These are phyloP conservation scores for Phorcus lineatus DNA, from an alignment of 2,888 invertebrate genomes.

Conservation along the genomic window DNA sequence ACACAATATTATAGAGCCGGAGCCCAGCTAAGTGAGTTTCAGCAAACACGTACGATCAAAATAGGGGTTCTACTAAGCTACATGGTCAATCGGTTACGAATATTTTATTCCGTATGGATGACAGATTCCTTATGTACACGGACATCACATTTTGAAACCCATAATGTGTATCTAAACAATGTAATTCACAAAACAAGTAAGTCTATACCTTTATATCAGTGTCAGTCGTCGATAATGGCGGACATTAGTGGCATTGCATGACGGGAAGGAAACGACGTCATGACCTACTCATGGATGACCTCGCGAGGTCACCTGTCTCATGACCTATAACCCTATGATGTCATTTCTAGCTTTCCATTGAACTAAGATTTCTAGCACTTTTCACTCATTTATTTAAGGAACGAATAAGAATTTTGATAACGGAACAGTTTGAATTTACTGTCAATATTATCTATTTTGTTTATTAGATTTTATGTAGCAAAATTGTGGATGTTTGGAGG, in stretches of 20 bases:
- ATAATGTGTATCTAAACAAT: background rate
- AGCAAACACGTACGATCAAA: slow-evolving; percentile 10
- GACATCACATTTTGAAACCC: background rate
- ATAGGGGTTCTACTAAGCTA: background rate
- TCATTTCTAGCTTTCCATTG: background rate
- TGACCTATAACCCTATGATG: slow-evolving; percentile 40
- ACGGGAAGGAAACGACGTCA: slow-evolving; percentile 55
- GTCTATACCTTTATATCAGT: background rate
- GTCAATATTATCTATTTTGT: too few relatives aligned
- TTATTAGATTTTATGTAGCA: too few relatives aligned
- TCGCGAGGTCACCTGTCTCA: slow-evolving; percentile 37
- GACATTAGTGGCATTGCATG: slow-evolving; percentile 50
- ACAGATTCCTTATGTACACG: background rate
- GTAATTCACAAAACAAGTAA: slow-evolving; percentile 10
- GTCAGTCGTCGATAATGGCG: slow-evolving; percentile 41
- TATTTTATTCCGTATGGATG: background rate
- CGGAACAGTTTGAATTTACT: too few relatives aligned
- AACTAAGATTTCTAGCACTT: too few relatives aligned
- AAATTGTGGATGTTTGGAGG: too few relatives aligned
- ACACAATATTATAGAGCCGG: background rate
- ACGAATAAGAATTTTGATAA: too few relatives aligned
- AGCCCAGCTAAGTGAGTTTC: background rate
- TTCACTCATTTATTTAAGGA: too few relatives aligned
- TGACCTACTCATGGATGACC: slow-evolving; percentile 40
- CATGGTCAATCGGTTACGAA: background rate